Evolutionary conservation across 2,888 invertebrate genomes (phyloP).

Genomic region (Saturnia japonica): DNA sequence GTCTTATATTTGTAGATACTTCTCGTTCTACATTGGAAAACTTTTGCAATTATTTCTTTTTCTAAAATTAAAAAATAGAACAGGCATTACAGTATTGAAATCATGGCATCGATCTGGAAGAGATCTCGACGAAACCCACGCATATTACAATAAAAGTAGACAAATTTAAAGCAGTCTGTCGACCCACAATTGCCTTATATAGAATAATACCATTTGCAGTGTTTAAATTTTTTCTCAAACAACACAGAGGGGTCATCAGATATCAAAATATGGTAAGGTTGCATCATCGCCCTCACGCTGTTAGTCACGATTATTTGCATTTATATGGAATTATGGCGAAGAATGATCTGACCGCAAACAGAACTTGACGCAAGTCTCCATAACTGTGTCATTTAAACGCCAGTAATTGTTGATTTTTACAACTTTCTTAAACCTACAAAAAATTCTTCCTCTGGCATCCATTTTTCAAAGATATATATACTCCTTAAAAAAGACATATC

Average conservation of each 20-base stretch:
- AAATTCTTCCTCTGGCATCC: background rate
- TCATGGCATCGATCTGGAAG: background rate
- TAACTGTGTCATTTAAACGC: slow-evolving; percentile 5
- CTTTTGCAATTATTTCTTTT: background rate
- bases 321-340: slow-evolving; percentile 55
- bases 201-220: slow-evolving; percentile 3
- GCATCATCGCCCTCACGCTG: slow-evolving; percentile 49
- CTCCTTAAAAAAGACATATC: background rate
- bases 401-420: background rate
- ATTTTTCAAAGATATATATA: background rate
- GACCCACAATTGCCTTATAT: slow-evolving; percentile 2
- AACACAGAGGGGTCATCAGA: slow-evolving; percentile 25
- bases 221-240: background rate
- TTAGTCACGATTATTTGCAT: slow-evolving; percentile 68
- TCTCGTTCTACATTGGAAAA: too few relatives aligned
- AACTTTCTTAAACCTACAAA: background rate
- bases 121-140: background rate
- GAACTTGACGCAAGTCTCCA: slow-evolving; percentile 17
- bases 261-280: slow-evolving; percentile 46
- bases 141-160: background rate
- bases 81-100: background rate
- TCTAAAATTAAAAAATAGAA: background rate
- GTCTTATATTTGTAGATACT: background rate
- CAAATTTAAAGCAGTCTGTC: background rate
- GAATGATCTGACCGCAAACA: slow-evolving; percentile 14